These are phyloP conservation scores for Heliconius ethilla DNA, from an alignment of 2,888 invertebrate species.

Conservation along the genomic window DNA sequence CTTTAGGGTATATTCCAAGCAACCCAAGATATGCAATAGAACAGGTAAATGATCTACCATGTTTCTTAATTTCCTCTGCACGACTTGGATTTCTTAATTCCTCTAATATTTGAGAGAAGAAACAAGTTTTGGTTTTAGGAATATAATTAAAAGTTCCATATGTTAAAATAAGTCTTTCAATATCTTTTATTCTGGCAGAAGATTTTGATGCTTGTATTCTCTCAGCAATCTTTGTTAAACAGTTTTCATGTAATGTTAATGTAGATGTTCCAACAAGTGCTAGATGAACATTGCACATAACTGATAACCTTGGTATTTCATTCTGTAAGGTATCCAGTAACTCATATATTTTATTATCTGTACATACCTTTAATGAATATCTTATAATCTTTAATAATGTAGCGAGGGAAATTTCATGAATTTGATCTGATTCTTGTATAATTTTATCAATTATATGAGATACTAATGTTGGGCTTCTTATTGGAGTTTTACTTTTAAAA, in stretches of 20 bases:
- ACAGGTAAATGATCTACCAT: conserved; percentile 83
- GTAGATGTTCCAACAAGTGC: conserved; percentile 83
- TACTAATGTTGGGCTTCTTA: conserved; percentile 78
- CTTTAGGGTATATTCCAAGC: conserved; percentile 79
- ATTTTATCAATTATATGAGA: conserved; percentile 77
- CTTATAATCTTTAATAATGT: conserved; percentile 85
- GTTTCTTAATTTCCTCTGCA: conserved; percentile 77
- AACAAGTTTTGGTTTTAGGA: conserved; percentile 69
- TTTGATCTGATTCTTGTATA: conserved; percentile 71
- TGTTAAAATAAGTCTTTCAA: conserved; percentile 86
- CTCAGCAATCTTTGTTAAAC: conserved; percentile 73
- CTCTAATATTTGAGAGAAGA: conserved; percentile 66
- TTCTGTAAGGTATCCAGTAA: conserved; percentile 79
- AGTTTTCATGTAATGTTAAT: conserved; percentile 64
- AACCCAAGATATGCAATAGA: conserved; percentile 84
- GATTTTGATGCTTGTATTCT: conserved; percentile 75
- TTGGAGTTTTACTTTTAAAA: conserved; percentile 87
- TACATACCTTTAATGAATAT: conserved; percentile 77
- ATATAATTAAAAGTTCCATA: conserved; percentile 83
- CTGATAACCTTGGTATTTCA: conserved; percentile 82
- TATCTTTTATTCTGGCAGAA: conserved; percentile 85
- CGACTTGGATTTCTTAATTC: conserved; percentile 80
- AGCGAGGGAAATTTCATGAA: conserved; percentile 85
- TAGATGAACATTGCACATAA: conserved; percentile 85
- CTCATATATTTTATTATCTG: conserved; percentile 71